These are phyloP conservation scores for Ctenoplectra terminalis DNA, from an alignment of 1,140 invertebrate species.

Conservation along the genomic window DNA sequence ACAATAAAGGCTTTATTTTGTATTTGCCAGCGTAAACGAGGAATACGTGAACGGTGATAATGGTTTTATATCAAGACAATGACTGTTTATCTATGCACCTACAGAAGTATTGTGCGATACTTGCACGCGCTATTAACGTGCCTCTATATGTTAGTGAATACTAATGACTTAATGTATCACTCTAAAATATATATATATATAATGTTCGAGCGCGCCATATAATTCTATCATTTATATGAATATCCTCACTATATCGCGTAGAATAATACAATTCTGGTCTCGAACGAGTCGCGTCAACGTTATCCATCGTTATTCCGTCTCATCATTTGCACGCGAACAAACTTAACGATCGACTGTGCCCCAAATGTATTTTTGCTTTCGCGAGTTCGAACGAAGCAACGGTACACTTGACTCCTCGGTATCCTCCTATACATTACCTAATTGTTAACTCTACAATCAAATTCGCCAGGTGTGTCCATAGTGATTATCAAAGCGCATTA, in stretches of 20 bases:
- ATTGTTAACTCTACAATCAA: not conserved
- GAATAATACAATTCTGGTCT: conserved; percentile 4
- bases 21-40: conserved; percentile 71
- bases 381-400: not conserved
- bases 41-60: conserved; percentile 38
- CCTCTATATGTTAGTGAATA: conserved; percentile 28
- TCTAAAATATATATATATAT: conserved; percentile 30
- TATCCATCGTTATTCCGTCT: too few relatives aligned
- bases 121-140: conserved; percentile 24
- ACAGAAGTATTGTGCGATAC: conserved; percentile 33
- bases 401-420: not conserved
- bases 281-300: not conserved
- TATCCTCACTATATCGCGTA: not conserved
- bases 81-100: conserved; percentile 30
- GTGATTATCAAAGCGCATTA: conserved; percentile 62
- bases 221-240: conserved; percentile 10
- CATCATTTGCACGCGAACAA: not conserved
- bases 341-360: not conserved
- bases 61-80: conserved; percentile 29
- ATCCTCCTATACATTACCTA: not conserved
- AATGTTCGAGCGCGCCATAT: too few relatives aligned
- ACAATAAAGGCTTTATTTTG: conserved; percentile 74
- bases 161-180: conserved; percentile 10
- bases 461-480: conserved; percentile 28
- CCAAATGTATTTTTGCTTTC: not conserved